phyloP scores from a whole-genome alignment of 2,113 vertebrate species.

The Chaetodon auriga region DNA sequence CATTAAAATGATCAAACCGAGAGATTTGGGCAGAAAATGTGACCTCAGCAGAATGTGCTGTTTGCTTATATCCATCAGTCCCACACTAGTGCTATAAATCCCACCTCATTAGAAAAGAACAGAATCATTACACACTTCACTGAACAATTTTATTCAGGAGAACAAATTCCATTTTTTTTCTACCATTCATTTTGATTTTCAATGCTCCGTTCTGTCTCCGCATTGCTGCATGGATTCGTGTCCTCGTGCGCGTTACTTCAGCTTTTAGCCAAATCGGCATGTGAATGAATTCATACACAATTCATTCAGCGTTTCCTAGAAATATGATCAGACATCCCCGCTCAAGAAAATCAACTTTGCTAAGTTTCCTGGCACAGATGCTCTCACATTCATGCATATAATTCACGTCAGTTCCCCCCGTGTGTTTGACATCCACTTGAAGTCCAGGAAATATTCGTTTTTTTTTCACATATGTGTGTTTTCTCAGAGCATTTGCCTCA shows the following conservation, averaged over 20 bases:
- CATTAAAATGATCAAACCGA: slow-evolving; percentile 35
- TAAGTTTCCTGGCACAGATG: not conserved
- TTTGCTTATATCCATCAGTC: not conserved
- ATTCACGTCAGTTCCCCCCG: slow-evolving; percentile 13
- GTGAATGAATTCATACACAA: slow-evolving; percentile 17
- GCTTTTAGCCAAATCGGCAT: slow-evolving; percentile 1
- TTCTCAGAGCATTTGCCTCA: slow-evolving; percentile 11
- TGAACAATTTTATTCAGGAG: not conserved
- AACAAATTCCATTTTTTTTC: not conserved
- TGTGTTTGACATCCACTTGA: slow-evolving; percentile 27
- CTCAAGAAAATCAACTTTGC: slow-evolving; percentile 15
- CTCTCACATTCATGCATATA: not conserved
- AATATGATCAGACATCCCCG: slow-evolving; percentile 36
- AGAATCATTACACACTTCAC: not conserved
- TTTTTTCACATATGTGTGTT: slow-evolving; percentile 27
- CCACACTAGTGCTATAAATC: not conserved
- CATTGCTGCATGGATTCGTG: not conserved
- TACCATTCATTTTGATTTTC: not conserved
- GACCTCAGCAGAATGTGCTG: not conserved
- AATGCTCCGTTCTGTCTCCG: not conserved
- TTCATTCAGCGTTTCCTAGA: slow-evolving; percentile 27
- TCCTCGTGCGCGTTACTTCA: slow-evolving; percentile 5
- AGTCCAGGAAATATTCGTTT: slow-evolving; percentile 54
- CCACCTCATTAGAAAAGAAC: not conserved
- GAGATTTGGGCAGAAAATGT: not conserved